Conservation (phyloP, 2,888 invertebrate genomes). For the Mimumesa dahlbomi region DNA sequence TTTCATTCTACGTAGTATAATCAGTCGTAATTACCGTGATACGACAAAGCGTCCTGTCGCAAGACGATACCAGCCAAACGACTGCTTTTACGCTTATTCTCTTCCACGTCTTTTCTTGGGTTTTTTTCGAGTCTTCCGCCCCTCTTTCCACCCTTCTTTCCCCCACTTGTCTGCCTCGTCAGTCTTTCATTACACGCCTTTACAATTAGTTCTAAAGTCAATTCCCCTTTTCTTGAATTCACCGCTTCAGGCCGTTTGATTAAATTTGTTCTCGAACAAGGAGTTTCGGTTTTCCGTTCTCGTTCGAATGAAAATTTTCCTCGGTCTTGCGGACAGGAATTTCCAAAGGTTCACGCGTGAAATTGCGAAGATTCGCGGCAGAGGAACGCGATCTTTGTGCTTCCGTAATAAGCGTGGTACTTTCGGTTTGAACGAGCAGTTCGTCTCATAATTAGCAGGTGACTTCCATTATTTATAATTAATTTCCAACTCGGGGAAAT, state of each 20-base stretch:
- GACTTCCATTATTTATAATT: too few species aligned
- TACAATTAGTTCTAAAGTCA: neutral
- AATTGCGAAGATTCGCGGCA: too few species aligned
- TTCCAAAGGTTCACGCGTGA: too few species aligned
- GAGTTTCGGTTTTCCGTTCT: neutral
- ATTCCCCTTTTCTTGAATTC: neutral
- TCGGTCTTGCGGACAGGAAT: too few species aligned
- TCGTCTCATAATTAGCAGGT: too few species aligned
- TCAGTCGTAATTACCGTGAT: conserved; percentile 23
- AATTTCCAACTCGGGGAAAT: too few species aligned
- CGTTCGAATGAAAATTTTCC: too few species aligned
- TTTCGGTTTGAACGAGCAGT: too few species aligned
- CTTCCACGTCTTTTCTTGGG: neutral
- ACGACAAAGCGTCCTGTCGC: conserved; percentile 1
- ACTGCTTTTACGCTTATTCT: conserved; percentile 1
- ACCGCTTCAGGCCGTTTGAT: conserved; percentile 1
- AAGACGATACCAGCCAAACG: neutral
- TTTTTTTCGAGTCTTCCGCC: too few species aligned
- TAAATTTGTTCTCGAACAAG: conserved; percentile 5
- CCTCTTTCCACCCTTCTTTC: neutral
- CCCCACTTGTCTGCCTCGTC: neutral
- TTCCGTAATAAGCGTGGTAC: too few species aligned
- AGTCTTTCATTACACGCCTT: neutral
- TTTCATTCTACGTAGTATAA: conserved; percentile 20
- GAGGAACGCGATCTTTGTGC: too few species aligned